Base-by-base conservation (phyloP, 2,797 vertebrate species). In the Galagoides demidoff region DNA sequence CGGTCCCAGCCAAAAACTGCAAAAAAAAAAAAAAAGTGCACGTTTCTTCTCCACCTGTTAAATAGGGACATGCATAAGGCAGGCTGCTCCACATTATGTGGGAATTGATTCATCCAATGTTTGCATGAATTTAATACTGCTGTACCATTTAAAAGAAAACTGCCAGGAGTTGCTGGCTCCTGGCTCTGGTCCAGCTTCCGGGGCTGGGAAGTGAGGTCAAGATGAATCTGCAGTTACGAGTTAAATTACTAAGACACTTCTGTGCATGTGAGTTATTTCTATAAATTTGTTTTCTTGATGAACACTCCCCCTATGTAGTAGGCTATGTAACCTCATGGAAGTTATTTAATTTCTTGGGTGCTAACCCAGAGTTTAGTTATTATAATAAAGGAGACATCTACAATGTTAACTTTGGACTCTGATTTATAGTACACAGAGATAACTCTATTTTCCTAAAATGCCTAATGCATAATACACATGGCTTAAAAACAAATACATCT, bases 371-470 rank as follows among this genome's bases (percentile, higher is more conserved):
- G 45, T 59, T 68, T 61, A 66, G 37, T 4, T 59, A 79, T 39
- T 43, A 52, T 4, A 94, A 59, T 70, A 81, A 83, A 8, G 0
- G 8, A 78, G 8, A 68, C 59, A 73, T 13, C 59, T 39, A 66
- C n/a, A 73, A 13, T 52, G 70, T 39, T n/a, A 91, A 79, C 68
- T 85, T 76, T 45, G 70, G 70, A 76, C 61, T 87, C 59, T 39
- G 57, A 49, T 63, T 77, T 61, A 64, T 43, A 31, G 16, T 64
- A 22, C 9, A 57, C 16, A 77, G 63, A 78, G 3, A 74, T 37
- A 94, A 92, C 52, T 76, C 34, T 74, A 55, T 19, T 86, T 83
- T 95, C 79, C 89, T 57, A 64, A 79, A 85, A 77, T 34, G 61
- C 73, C 14, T 17, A 39, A 71, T 20, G 31, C 34, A 37, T 12